Base-by-base conservation (phyloP, 2,113 vertebrate genomes). In the Microtus ochrogaster region DNA sequence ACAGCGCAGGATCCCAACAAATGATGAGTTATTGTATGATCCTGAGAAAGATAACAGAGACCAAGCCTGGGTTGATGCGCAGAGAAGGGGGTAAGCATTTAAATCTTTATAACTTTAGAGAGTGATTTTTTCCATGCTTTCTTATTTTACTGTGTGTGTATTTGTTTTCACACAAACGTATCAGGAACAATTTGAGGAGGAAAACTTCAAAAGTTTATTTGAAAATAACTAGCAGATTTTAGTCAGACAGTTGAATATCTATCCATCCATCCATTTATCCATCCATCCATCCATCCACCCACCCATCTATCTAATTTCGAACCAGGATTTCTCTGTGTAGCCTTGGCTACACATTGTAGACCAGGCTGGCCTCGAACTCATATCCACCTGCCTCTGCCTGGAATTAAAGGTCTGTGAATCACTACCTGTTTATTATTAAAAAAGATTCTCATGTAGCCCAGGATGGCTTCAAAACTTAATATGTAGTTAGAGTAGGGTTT, bases 21-120 rank as follows among this genome's bases (percentile, higher is more conserved):
- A 99, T 88, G 99, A 99, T 76, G 99, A 99, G 94, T 98, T 99
- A 85, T 97, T 99, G 0, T 99, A 99, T 78, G 99, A 99, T 96
- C 99, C 99, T 11, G 99, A 99, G 12, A 98, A 99, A 98, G 99
- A 99, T 92, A 99, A 98, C 39, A 98, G 99, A 94, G 99, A 99
- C 97, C 99, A 99, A 97, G 99, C 99, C 68, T 99, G 99, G 99
- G 99, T 99, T 61, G 99, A 99, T 82, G 98, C 98, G 66, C 98
- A 97, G 92, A 99, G 99, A 96, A 99, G 98, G 91, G 89, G 96
- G 99, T 99, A 98, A 99, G 98, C 94, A 33, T 86, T 92, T 82
- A 92, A 92, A 41, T 79, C 77, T 82, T 63, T 83, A 68, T 30
- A 70, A 52, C 81, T 92, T 81, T 74, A 89, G 82, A 44, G 90